Conservation (phyloP, 2,888 invertebrate species). For the Lypha dubia region DNA sequence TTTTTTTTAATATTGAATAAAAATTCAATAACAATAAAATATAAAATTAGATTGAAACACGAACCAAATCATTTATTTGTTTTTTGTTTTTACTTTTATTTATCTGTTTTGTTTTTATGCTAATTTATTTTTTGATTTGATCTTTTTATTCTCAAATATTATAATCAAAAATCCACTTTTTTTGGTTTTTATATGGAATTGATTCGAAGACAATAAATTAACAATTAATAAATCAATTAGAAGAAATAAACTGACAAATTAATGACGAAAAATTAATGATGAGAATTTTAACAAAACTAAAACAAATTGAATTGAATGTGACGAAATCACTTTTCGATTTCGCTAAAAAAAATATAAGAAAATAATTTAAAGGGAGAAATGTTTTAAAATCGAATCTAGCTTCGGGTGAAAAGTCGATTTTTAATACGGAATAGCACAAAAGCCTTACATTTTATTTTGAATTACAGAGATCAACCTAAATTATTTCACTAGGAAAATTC, state of each 20-base stretch:
- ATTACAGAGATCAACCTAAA: no score
- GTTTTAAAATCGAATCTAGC: no score
- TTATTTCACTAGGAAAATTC: no score
- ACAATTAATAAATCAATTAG: conserved; percentile 71
- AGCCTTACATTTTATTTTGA: no score
- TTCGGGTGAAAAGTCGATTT: no score
- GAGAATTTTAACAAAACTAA: conserved; percentile 8
- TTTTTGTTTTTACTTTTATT: conserved; percentile 42
- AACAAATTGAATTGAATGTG: conserved; percentile 29
- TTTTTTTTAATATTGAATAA: conserved; percentile 50
- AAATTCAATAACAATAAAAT: conserved; percentile 45
- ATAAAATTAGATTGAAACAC: conserved; percentile 39
- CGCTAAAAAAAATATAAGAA: no score
- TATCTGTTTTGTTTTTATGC: conserved; percentile 31
- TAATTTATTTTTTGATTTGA: conserved; percentile 41
- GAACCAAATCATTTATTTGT: conserved; percentile 50
- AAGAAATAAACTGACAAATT: conserved; percentile 65
- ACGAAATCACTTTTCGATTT: conserved; percentile 14
- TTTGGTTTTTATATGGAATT: conserved; percentile 25
- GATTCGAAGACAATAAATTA: conserved; percentile 60
- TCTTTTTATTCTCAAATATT: conserved; percentile 52
- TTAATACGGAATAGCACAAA: no score
- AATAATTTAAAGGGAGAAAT: no score
- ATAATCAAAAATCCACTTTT: conserved; percentile 33
- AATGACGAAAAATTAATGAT: conserved; percentile 53